phyloP scores from a whole-genome alignment of 2,797 vertebrate genomes.

The Neosilurus hyrtlii region DNA sequence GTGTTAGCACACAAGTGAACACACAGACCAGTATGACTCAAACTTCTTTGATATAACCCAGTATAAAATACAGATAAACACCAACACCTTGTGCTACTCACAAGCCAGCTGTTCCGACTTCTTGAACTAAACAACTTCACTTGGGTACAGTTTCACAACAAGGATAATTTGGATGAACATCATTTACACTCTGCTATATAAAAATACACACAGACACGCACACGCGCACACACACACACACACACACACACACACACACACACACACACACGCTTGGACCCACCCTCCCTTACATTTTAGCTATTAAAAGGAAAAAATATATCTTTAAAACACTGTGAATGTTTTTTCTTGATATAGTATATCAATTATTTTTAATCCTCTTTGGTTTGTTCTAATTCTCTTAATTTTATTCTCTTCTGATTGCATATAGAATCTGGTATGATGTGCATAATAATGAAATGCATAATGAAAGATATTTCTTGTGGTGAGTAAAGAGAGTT shows the following conservation, averaged over 20 bases:
- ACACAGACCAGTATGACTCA: not conserved
- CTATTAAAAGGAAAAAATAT: not conserved
- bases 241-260: no score
- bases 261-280: no score
- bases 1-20: not conserved
- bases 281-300: no score
- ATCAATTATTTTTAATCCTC: not conserved
- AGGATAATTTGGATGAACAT: not conserved
- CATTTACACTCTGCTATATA: not conserved
- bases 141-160: not conserved
- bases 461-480: not conserved
- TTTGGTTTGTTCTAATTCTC: not conserved
- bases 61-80: not conserved
- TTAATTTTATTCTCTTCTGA: not conserved
- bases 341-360: not conserved
- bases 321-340: not conserved
- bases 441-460: not conserved
- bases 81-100: not conserved
- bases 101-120: not conserved
- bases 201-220: not conserved
- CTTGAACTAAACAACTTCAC: not conserved
- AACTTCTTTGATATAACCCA: not conserved
- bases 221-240: no score
- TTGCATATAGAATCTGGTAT: constrained; percentile 2
- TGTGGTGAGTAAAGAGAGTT: not conserved